Base-by-base conservation (phyloP, 2,113 vertebrate species). In the Irena cyanogastra region DNA sequence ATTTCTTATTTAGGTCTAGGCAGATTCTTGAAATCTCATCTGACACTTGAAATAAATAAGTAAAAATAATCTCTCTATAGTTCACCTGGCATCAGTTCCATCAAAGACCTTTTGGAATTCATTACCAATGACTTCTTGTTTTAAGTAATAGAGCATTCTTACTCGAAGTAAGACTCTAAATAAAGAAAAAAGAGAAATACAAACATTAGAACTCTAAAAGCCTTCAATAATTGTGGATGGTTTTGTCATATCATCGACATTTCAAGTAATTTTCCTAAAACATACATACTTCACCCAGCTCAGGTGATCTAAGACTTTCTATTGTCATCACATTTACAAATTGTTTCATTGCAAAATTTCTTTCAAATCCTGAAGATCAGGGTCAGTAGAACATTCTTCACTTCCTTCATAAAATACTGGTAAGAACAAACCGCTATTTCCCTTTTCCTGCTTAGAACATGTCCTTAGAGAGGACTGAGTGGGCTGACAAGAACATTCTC, bases 131-230 rank as follows among this genome's bases (percentile, higher is more conserved):
- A 99, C 98, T 98, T 99, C 99, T 98, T 99, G 99, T 97, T 99
- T 99, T 97, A 99, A 98, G 97, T 99, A 99, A 98, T 99, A 99
- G 16, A 99, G 98, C 99, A 99, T 99, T 98, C 99, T 98, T 92
- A 99, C 99, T 96, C 99, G 98, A 96, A 99, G 98, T 97, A 99
- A 98, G 95, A 99, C 99, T 94, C 99, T 99, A 83, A 87, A 93
- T 31, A 79, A 49, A 87, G 49, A 72, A 81, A 39, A 71, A 27
- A 47, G 53, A 80, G 50, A 74, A 87, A 93, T 15, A 90, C 11
- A 86, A 52, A 50, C 33, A 80, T 95, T 45, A 93, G 54, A 33
- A 75, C 7, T 79, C 50, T 41, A 49, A 45, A 39, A 53, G 28
- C 37, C 83, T 59, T 76, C 37, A 65, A 2, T 23, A 81, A 10